Percentiles rank a stretch among this genome's conserved stretches.
phyloP scores from a whole-genome alignment of 2,888 invertebrate genomes.

The Arge pagana region DNA sequence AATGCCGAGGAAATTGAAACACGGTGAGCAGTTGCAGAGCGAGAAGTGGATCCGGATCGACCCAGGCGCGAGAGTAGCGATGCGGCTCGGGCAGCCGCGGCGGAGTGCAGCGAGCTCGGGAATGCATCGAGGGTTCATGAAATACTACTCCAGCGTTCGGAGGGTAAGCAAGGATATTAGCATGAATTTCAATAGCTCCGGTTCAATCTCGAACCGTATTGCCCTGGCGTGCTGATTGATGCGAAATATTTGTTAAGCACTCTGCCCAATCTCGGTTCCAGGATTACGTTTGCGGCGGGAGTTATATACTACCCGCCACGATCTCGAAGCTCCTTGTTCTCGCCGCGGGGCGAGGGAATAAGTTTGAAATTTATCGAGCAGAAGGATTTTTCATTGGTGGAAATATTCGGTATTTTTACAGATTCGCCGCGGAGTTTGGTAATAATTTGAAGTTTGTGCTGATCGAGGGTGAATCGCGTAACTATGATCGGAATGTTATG shows the following conservation, averaged over 20 bases:
- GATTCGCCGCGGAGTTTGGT: too few relatives aligned
- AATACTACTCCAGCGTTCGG: slow-evolving; percentile 26
- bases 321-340: too few relatives aligned
- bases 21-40: slow-evolving; percentile 30
- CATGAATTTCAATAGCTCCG: slow-evolving; percentile 56
- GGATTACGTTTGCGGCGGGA: neutral
- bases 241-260: slow-evolving; percentile 56
- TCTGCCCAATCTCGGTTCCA: slow-evolving; percentile 47
- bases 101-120: neutral
- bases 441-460: too few relatives aligned
- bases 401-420: too few relatives aligned
- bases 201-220: slow-evolving; percentile 51
- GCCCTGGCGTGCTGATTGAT: slow-evolving; percentile 55
- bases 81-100: slow-evolving; percentile 27
- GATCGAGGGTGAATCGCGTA: slow-evolving; percentile 6
- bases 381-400: too few relatives aligned
- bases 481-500: slow-evolving; percentile 36
- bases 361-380: too few relatives aligned
- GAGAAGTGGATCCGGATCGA: slow-evolving; percentile 30
- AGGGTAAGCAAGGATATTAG: slow-evolving; percentile 50
- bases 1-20: slow-evolving; percentile 26
- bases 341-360: too few relatives aligned
- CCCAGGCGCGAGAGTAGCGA: slow-evolving; percentile 24
- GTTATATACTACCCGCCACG: too few relatives aligned
- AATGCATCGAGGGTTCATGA: slow-evolving; percentile 15